Conservation (phyloP, 2,888 invertebrate genomes). For the Diplolepis rosae region DNA sequence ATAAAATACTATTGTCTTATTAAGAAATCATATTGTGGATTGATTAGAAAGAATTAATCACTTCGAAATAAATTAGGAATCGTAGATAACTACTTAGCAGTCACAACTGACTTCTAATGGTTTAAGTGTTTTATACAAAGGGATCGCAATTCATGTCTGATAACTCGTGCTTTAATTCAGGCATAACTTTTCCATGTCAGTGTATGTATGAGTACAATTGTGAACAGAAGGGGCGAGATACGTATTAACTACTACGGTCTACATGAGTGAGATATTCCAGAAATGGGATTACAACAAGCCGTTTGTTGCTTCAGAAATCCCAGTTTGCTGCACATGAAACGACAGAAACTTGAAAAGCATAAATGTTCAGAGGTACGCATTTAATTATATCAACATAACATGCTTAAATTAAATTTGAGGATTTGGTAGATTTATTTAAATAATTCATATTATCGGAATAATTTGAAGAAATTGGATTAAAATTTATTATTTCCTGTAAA, state of each 20-base stretch:
- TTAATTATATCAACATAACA: background rate
- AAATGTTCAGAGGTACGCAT: background rate
- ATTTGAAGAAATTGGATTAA: background rate
- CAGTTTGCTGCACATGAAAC: background rate
- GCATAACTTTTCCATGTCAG: background rate
- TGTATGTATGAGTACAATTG: too few species aligned
- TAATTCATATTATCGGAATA: background rate
- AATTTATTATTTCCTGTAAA: background rate
- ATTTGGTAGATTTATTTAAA: background rate
- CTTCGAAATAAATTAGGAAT: too few species aligned
- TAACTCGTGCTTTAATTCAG: conserved; percentile 25
- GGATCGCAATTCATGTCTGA: background rate
- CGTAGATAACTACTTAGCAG: too few species aligned
- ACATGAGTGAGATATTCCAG: conserved; percentile 28
- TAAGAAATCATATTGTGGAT: too few species aligned
- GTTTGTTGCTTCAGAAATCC: conserved; percentile 17
- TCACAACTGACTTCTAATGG: too few species aligned
- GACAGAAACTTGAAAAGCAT: conserved; percentile 4
- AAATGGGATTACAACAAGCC: conserved; percentile 23
- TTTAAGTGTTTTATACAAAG: conserved; percentile 8
- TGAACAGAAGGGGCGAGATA: conserved; percentile 1
- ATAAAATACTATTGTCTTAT: too few species aligned
- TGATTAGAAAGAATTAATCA: too few species aligned
- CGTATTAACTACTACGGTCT: background rate
- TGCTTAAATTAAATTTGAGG: too few species aligned